Evolutionary conservation across 2,888 invertebrate species (phyloP).

Genomic region (Xylocampa areola): DNA sequence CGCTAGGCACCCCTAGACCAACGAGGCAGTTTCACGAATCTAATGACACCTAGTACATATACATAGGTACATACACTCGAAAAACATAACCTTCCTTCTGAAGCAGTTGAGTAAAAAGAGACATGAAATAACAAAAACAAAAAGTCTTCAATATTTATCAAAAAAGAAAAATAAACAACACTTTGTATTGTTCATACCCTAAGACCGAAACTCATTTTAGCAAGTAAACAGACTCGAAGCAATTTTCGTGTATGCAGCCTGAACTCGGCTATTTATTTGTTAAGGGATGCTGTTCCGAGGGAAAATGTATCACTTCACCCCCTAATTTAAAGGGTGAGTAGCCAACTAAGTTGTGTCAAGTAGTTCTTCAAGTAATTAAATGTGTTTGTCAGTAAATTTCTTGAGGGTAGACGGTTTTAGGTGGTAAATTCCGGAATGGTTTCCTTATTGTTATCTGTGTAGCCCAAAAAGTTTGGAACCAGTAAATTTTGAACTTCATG

Average conservation of each 20-base stretch:
- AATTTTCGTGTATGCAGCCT: slow-evolving; percentile 54
- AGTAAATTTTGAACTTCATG: no score
- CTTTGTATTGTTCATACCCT: slow-evolving; percentile 22
- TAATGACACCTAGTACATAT: no score
- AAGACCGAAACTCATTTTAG: slow-evolving; percentile 46
- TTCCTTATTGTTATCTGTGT: no score
- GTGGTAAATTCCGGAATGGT: neutral
- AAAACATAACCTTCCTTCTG: no score
- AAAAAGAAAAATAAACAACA: neutral
- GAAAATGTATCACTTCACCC: slow-evolving; percentile 50
- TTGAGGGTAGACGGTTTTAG: neutral
- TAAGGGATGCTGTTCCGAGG: slow-evolving; percentile 41
- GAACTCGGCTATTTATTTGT: slow-evolving; percentile 54
- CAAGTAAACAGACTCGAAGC: slow-evolving; percentile 48
- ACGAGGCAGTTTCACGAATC: no score
- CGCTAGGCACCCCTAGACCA: no score
- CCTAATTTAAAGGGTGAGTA: slow-evolving; percentile 46
- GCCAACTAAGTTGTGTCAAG: slow-evolving; percentile 40
- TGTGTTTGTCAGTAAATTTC: slow-evolving; percentile 20
- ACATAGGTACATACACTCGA: no score
- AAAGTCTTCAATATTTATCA: no score
- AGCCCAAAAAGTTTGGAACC: no score
- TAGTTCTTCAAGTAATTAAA: slow-evolving; percentile 47
- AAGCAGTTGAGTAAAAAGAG: no score
- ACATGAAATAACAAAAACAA: no score